These are phyloP conservation scores for Nephrotoma appendiculata DNA, from an alignment of 2,888 invertebrate genomes.

Conservation along the genomic window DNA sequence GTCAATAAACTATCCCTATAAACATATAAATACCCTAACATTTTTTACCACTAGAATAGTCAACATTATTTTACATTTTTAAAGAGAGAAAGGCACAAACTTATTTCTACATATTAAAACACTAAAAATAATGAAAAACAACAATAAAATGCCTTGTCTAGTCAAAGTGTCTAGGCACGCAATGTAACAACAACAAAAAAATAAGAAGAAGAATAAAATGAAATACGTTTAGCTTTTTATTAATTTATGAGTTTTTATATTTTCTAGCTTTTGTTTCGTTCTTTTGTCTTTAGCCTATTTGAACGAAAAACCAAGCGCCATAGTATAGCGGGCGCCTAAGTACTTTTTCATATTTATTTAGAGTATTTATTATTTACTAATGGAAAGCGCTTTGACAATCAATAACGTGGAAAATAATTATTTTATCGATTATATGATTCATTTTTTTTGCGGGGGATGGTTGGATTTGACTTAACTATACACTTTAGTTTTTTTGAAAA, in stretches of 20 bases:
- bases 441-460: not conserved
- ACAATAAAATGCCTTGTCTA: slow-evolving; percentile 10
- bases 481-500: no score
- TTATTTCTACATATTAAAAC: not conserved
- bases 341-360: not conserved
- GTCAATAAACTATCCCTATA: not conserved
- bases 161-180: slow-evolving; percentile 13
- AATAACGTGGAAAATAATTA: not conserved
- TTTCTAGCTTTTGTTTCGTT: not conserved
- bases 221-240: not conserved
- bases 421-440: not conserved
- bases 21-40: not conserved
- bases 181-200: not conserved
- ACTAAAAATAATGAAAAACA: not conserved
- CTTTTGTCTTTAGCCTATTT: not conserved
- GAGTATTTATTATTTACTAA: not conserved
- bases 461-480: no score
- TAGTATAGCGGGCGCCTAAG: not conserved
- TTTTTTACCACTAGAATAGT: not conserved
- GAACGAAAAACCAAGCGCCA: not conserved
- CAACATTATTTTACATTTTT: not conserved
- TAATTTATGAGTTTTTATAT: not conserved
- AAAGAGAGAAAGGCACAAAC: not conserved
- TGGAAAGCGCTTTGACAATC: not conserved
- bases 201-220: not conserved